Evolutionary conservation across 2,797 vertebrate species (phyloP).

Genomic region (Urosaurus nigricauda): DNA sequence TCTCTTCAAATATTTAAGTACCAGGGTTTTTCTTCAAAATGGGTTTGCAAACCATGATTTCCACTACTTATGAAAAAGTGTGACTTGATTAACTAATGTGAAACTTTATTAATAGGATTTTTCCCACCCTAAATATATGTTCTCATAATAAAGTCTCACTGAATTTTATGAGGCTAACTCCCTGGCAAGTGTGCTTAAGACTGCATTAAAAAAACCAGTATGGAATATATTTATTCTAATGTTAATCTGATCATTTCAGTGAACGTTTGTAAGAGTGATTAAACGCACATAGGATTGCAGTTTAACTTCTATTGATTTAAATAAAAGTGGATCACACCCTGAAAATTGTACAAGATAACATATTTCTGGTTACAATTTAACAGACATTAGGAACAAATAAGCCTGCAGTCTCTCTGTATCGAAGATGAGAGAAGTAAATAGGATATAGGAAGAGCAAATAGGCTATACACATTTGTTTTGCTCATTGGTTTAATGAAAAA

Average conservation of each 20-base stretch:
- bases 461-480: neutral
- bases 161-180: neutral
- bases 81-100: neutral
- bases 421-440: neutral
- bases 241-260: neutral
- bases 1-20: neutral
- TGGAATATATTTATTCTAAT: neutral
- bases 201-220: neutral
- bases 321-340: neutral
- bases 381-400: neutral
- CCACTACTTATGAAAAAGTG: neutral
- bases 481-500: rapidly evolving
- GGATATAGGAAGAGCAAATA: neutral
- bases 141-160: neutral
- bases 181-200: neutral
- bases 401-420: neutral
- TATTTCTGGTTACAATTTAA: constrained; percentile 10
- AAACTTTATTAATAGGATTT: neutral
- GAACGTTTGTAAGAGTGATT: neutral
- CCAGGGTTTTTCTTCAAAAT: neutral
- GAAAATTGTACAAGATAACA: neutral
- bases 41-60: neutral
- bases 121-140: neutral
- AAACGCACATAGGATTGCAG: neutral
- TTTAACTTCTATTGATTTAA: constrained; percentile 2